Base-by-base conservation (phyloP, 1,140 invertebrate genomes). In the Linepithema humile region DNA sequence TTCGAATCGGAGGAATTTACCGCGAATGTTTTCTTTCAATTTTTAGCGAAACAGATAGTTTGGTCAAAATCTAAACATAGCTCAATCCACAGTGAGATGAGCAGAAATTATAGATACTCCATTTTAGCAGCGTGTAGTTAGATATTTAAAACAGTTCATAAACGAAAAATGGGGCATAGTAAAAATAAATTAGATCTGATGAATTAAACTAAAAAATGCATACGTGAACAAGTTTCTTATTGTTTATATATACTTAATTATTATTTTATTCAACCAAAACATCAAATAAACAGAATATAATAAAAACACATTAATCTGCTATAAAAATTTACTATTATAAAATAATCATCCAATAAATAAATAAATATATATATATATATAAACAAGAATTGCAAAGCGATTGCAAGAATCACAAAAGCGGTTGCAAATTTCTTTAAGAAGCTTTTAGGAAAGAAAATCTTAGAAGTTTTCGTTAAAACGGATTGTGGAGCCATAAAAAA, bases 51-150 rank as follows among this genome's bases (percentile, higher is more conserved):
- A 48, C 57, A 35, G 57, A 2, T 6, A n/a, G 15, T 50, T 65
- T 50, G 50, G 20, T 15, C 4, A 32, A 50, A 50, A 38, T 65
- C 74, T 77, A 77, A 77, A 77, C 29, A 50, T 77, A 77, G 43
- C 74, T 65, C 45, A n/a, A 62, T 62, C 6, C 26, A 15, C 15
- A 7, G 50, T 29, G 15, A 74, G n/a, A 26, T 38, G 15, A 26
- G 15, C 9, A 26, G 40, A 35, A n/a, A n/a, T 75, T 60, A 60
- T 17, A 32, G 23, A 43, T 17, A 20, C 7, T 73, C 32, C 15
- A 20, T 38, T 59, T 4, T 38, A 17, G 9, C 12, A n/a, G 6
- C n/a, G 38, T 20, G 2, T 53, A 50, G 50, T 38, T 12, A 53
- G 45, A 65, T 38, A 40, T 65, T 65, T 29, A 17, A 9, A 3